Base-by-base conservation (phyloP, 1,140 invertebrate genomes). In the Bombus sibiricus region DNA sequence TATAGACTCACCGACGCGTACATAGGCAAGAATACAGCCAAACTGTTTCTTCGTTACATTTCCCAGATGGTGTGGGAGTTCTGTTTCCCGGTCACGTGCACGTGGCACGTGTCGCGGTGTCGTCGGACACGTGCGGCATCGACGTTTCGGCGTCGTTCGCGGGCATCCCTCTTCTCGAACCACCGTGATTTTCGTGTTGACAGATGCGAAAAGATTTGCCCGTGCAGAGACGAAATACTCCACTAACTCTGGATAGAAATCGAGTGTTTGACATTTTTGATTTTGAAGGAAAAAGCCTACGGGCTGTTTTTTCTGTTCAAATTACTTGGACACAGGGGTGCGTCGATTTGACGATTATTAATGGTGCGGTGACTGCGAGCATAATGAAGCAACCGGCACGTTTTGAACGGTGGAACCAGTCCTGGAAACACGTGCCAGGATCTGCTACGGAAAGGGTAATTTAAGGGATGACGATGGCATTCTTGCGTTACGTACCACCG, bases 21-120 rank as follows among this genome's bases (percentile, higher is more conserved):
- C 78, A 73, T 53, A 15, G 53, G 5, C 57, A 47, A 32, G 76
- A 77, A 86, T 39, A 80, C 12, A 32, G 34, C 76, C 59, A 28
- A 72, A 41, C 76, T 74, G 80, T 62, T 87, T 81, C 74, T 81
- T 86, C 80, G 79, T 75, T 78, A 87, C 76, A 86, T 87, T 91
- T 90, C 90, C 87, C 87, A 90, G 87, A 88, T 89, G 89, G 75
- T 66, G 74, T 66, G 68, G 78, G 85, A 68, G 75, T 66, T 83
- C 57, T 69, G 74, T 89, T 88, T 86, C 64, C 79, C 88, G 87
- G 86, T 87, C 92, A 89, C 91, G 90, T 92, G 91, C 82, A 53
- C 37, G n/a, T 3, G 87, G 83, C 92, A 92, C 92, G 92, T 92
- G 92, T 87, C 86, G 64, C 59, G 59, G 75, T 75, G 47, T 86